Conservation (phyloP, 2,888 invertebrate genomes). For the Petrophora chlorosata region DNA sequence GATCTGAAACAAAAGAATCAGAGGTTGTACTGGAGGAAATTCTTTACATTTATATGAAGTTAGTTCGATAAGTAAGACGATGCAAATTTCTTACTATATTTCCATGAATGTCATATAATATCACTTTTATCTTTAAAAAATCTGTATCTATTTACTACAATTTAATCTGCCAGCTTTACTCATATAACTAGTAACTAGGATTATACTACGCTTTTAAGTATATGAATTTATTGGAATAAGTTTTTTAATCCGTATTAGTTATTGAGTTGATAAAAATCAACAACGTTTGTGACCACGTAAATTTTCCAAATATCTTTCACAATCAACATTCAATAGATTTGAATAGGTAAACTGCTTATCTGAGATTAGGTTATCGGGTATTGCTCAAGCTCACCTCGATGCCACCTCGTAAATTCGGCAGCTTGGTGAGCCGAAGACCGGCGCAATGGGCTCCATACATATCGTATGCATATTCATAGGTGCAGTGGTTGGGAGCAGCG, state of each 20-base stretch:
- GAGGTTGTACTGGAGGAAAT: neutral
- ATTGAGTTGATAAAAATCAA: constrained; percentile 7
- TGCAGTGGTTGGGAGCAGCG: constrained; percentile 68
- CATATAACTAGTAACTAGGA: too few relatives aligned
- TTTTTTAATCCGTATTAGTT: neutral
- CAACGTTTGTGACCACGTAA: constrained; percentile 9
- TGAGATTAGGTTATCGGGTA: constrained; percentile 36
- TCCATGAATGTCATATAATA: too few relatives aligned
- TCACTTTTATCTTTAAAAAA: too few relatives aligned
- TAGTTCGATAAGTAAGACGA: too few relatives aligned
- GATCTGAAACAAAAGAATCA: constrained; percentile 67
- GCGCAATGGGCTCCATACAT: constrained; percentile 84
- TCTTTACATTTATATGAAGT: neutral
- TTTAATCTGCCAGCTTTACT: too few relatives aligned
- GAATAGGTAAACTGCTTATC: constrained; percentile 34
- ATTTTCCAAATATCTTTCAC: constrained; percentile 19
- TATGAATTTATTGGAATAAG: too few relatives aligned
- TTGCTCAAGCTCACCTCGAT: constrained; percentile 75
- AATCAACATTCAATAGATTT: constrained; percentile 35
- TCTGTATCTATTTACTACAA: too few relatives aligned
- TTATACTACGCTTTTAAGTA: too few relatives aligned
- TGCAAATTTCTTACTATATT: too few relatives aligned
- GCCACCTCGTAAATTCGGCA: constrained; percentile 77
- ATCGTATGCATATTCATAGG: constrained; percentile 75
- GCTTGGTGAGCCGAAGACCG: constrained; percentile 67